Percentiles rank a stretch among this genome's conserved stretches.
Conservation (phyloP, 2,113 vertebrate species). For the Myanophis thanlyinensis region DNA sequence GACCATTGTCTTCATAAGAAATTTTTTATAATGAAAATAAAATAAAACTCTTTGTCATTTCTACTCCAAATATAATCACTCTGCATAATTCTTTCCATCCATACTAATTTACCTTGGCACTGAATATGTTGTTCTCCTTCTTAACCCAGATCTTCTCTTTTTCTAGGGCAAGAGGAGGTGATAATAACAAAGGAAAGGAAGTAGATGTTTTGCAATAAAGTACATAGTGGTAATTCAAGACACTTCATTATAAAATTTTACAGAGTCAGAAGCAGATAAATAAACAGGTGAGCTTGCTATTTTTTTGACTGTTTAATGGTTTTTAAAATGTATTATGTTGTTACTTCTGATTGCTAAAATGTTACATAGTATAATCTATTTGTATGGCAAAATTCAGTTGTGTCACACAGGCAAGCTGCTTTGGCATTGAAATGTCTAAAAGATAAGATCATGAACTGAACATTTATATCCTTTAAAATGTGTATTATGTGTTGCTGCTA, state of each 20-base stretch:
- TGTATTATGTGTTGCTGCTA: background rate
- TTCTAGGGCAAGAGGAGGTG: too few species aligned
- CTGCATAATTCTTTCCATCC: background rate
- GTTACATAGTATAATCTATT: background rate
- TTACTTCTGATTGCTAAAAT: background rate
- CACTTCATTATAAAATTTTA: background rate
- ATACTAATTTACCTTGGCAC: background rate
- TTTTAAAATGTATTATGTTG: background rate
- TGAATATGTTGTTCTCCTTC: background rate
- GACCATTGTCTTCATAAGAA: background rate
- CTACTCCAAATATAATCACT: background rate
- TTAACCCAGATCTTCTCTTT: background rate
- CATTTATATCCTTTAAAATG: background rate
- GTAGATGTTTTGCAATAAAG: background rate
- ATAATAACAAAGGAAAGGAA: constrained; percentile 20
- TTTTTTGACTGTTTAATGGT: background rate
- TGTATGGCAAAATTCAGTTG: background rate
- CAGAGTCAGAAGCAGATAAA: background rate
- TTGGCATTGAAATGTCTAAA: background rate
- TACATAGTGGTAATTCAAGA: background rate
- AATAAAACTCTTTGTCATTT: background rate
- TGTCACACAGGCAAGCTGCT: background rate
- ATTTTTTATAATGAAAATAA: too few species aligned
- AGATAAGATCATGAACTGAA: too few species aligned
- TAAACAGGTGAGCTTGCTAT: background rate